Evolutionary conservation across 2,797 vertebrate species (phyloP), one percentile per base, ranked within the genome.

Genomic region (Acanthopagrus latus): DNA sequence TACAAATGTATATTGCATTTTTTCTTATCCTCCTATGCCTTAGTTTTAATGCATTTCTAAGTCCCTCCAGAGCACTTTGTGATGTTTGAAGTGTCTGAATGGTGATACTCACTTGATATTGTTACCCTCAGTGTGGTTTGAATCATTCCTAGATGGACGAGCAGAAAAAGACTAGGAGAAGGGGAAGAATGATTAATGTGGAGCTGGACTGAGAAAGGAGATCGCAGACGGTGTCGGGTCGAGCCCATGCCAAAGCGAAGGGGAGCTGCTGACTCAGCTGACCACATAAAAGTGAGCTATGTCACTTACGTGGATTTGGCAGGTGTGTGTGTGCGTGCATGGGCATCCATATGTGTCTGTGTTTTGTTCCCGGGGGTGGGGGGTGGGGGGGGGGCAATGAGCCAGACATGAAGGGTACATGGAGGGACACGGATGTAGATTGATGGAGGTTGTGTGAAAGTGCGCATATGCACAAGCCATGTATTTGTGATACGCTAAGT

Each of bases 261-360:
- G 27, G 44, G 56, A 76, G 38, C 58, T 66, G 91, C 83, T 91
- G 88, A 90, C 72, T 91, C 87, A 87, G 90, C 78, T 51, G 33
- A 38, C 41, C 43, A 58, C 71, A 74, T 78, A 81, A 88, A 89
- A 78, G 46, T 87, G 88, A 88, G 38, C 71, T 66, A 90, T 89
- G 83, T 74, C 68, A 79, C 71, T 78, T 59, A 63, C 54, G 50
- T 27, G 60, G 11, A 33, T 72, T 66, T 77, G 63, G 77, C 72
- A 79, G 67, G 46, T 88, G 58, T 64, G 66, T 21, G 46, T 82
- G 62, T 21, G 29, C 68, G 21, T n/a, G n/a, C 47, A 44, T 29
- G 29, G 5, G 29, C 29, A 7, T 78, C 16, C 13, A 4, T 67
- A 43, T 59, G 63, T 65, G 20, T 64, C 55, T 76, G 66, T 47